Conservation (phyloP, 37 sponge, comb jelly and placozoan species). For the Beroe forskalii region DNA sequence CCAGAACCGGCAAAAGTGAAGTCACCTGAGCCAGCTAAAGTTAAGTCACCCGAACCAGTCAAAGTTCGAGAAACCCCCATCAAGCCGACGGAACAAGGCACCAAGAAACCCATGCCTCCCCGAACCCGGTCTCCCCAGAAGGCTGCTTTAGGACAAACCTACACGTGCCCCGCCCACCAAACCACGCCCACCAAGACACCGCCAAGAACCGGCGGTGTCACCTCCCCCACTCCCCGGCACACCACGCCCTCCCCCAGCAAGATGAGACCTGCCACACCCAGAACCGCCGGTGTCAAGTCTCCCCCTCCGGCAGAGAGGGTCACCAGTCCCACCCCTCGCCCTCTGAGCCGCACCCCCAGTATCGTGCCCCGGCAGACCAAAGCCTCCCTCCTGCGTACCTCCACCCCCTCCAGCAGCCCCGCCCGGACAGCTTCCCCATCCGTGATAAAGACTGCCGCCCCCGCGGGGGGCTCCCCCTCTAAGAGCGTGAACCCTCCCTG, state of each 20-base stretch:
- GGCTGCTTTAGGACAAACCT: neutral
- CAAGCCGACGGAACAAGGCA: neutral
- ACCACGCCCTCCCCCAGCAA: neutral
- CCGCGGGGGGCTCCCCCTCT: neutral
- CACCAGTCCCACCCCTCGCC: constrained; percentile 47
- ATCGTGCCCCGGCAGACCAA: constrained; percentile 57
- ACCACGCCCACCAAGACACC: neutral
- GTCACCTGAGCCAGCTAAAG: constrained; percentile 4
- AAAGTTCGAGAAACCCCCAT: neutral
- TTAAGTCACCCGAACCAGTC: neutral
- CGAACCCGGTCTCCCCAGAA: constrained; percentile 12
- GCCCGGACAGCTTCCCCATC: constrained; percentile 14
- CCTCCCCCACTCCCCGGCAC: neutral
- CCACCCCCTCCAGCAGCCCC: neutral
- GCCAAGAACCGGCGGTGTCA: neutral
- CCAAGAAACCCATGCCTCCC: neutral
- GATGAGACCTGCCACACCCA: constrained; percentile 7
- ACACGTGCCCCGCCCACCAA: neutral
- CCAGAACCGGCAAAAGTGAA: neutral
- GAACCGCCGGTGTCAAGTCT: neutral
- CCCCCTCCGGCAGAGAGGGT: neutral
- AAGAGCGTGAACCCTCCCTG: neutral
- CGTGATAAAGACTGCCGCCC: neutral
- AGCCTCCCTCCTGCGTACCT: constrained; percentile 32
- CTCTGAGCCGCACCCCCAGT: neutral